Evolutionary conservation across 1,140 invertebrate species (phyloP).

Genomic region (Papilio machaon): DNA sequence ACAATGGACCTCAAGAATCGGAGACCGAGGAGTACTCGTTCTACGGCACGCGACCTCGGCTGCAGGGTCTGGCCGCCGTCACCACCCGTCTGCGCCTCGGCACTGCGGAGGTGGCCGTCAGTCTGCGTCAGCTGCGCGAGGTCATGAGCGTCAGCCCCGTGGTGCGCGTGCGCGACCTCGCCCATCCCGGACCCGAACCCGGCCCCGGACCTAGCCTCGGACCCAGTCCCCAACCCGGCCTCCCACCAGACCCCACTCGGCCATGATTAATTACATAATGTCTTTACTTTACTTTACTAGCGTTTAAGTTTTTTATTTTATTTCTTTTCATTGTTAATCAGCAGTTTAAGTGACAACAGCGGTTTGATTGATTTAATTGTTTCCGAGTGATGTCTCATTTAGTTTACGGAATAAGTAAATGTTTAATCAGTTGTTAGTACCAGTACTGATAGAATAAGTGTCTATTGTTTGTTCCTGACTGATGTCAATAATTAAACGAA

Average conservation of each 20-base stretch:
- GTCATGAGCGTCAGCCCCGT: conserved; percentile 57
- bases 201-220: neutral
- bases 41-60: conserved; percentile 56
- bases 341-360: neutral
- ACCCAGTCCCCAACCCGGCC: too few relatives aligned
- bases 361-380: neutral
- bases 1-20: neutral
- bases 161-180: conserved; percentile 53
- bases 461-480: neutral
- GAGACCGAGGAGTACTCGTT: conserved; percentile 56
- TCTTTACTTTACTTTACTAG: conserved; percentile 23
- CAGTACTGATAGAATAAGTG: conserved; percentile 27
- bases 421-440: neutral
- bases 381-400: neutral
- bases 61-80: conserved; percentile 49
- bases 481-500: neutral
- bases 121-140: conserved; percentile 56
- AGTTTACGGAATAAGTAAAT: neutral
- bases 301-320: neutral
- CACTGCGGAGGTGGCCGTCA: conserved; percentile 56
- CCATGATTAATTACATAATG: conserved; percentile 39
- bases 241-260: conserved; percentile 24
- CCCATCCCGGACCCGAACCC: neutral
- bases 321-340: neutral
- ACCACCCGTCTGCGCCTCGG: conserved; percentile 60